Percentiles rank a stretch among this genome's conserved stretches.
These are phyloP conservation scores for Hippocampus comes DNA, from an alignment of 2,113 vertebrate genomes.

Conservation along the genomic window DNA sequence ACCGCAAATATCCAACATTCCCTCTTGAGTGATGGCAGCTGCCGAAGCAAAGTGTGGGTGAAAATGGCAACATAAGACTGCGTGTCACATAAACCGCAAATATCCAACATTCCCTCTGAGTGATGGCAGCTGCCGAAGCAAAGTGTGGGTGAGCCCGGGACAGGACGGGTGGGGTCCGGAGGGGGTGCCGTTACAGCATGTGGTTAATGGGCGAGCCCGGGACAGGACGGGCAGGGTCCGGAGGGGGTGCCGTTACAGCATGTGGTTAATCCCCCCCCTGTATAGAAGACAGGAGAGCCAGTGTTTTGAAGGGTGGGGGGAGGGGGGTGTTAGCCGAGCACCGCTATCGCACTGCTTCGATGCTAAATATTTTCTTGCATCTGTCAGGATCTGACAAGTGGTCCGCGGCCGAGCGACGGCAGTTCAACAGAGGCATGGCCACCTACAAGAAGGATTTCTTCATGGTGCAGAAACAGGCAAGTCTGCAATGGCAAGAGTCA, in stretches of 20 bases:
- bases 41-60: conserved; percentile 31
- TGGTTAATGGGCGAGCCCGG: conserved; percentile 25
- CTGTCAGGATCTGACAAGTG: conserved; percentile 88
- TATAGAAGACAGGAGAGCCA: conserved; percentile 61
- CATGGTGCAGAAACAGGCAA: conserved; percentile 95
- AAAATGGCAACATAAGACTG: background rate
- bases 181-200: too few species aligned
- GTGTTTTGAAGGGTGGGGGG: conserved; percentile 10
- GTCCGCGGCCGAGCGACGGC: conserved; percentile 84
- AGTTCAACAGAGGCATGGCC: conserved; percentile 93
- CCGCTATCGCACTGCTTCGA: background rate
- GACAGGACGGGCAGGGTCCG: conserved; percentile 12
- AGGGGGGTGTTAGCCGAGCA: background rate
- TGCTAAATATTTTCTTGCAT: conserved; percentile 1
- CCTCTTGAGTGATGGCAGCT: conserved; percentile 44
- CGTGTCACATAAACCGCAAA: too few species aligned
- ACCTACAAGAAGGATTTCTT: conserved; percentile 97
- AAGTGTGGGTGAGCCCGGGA: too few species aligned
- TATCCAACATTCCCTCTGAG: too few species aligned
- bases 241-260: conserved; percentile 36
- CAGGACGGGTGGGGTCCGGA: too few species aligned
- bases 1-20: background rate
- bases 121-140: too few species aligned
- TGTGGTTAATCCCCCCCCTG: conserved; percentile 62
- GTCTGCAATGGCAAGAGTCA: background rate